Conservation (phyloP, 1,140 invertebrate species). For the Dinoponera quadriceps region DNA sequence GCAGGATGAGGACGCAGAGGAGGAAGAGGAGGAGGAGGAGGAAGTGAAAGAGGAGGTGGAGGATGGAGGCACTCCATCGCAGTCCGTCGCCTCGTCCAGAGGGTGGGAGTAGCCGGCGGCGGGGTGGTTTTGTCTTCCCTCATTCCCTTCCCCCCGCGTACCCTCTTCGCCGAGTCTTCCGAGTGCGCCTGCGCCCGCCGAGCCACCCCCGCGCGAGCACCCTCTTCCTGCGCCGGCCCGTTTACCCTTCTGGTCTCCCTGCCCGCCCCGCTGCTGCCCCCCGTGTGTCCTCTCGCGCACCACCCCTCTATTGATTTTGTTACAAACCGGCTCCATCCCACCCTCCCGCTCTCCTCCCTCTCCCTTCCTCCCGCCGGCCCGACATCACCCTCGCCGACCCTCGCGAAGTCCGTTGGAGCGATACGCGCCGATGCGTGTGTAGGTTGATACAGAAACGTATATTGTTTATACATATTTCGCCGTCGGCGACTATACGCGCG, state of each 20-base stretch:
- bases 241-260: slow-evolving; percentile 48
- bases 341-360: slow-evolving; percentile 21
- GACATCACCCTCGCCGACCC: slow-evolving; percentile 67
- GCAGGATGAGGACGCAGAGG: slow-evolving; percentile 28
- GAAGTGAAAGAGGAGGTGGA: slow-evolving; percentile 64
- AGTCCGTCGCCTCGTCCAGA: slow-evolving; percentile 83
- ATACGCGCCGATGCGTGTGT: slow-evolving; percentile 81
- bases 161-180: slow-evolving; percentile 36
- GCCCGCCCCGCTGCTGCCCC: slow-evolving; percentile 42
- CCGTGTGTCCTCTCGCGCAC: slow-evolving; percentile 82
- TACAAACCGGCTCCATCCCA: slow-evolving; percentile 80
- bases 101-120: slow-evolving; percentile 74
- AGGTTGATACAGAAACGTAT: slow-evolving; percentile 54
- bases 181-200: slow-evolving; percentile 69
- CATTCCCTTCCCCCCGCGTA: slow-evolving; percentile 63
- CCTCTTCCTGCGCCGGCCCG: slow-evolving; percentile 60
- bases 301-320: slow-evolving; percentile 86
- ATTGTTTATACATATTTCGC: slow-evolving; percentile 65
- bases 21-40: slow-evolving; percentile 56
- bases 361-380: slow-evolving; percentile 62
- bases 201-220: slow-evolving; percentile 61
- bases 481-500: background rate
- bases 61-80: slow-evolving; percentile 83
- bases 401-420: slow-evolving; percentile 72
- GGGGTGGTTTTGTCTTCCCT: slow-evolving; percentile 78